Percentiles rank a stretch among this genome's conserved stretches.
These are phyloP conservation scores for Anthopleura xanthogrammica DNA, from an alignment of 92 coral and sea anemone species.

Conservation along the genomic window DNA sequence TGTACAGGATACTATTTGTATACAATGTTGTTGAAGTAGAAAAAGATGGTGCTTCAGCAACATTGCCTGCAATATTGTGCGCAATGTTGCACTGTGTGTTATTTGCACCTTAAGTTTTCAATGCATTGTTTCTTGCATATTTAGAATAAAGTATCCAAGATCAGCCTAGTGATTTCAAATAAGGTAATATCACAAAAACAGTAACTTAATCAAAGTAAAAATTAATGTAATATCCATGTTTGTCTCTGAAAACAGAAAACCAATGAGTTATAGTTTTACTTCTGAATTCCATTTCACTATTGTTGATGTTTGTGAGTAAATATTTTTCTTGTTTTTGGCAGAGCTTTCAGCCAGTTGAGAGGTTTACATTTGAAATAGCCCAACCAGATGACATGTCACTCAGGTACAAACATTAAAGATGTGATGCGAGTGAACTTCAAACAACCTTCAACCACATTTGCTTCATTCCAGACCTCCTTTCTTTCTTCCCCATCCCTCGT, in stretches of 20 bases:
- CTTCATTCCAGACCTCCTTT: background rate
- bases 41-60: too few relatives aligned
- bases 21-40: too few relatives aligned
- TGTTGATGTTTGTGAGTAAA: background rate
- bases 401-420: conserved; percentile 29
- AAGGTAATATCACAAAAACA: conserved; percentile 53
- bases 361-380: conserved; percentile 84
- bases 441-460: background rate
- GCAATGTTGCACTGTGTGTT: too few relatives aligned
- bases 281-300: too few relatives aligned
- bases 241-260: background rate
- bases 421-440: background rate
- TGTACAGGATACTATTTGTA: too few relatives aligned
- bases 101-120: too few relatives aligned
- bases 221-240: background rate
- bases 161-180: conserved; percentile 72
- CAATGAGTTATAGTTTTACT: too few relatives aligned
- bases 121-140: background rate
- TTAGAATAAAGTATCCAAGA: conserved; percentile 85
- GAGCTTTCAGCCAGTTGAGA: conserved; percentile 74
- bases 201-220: too few relatives aligned
- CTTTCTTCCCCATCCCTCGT: too few relatives aligned
- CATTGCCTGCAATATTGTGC: too few relatives aligned
- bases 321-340: background rate
- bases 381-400: conserved; percentile 38